Percentiles rank a stretch among this genome's conserved stretches.
phyloP scores from a whole-genome alignment of 1,140 invertebrate species.

The Drosophila chauvacae region DNA sequence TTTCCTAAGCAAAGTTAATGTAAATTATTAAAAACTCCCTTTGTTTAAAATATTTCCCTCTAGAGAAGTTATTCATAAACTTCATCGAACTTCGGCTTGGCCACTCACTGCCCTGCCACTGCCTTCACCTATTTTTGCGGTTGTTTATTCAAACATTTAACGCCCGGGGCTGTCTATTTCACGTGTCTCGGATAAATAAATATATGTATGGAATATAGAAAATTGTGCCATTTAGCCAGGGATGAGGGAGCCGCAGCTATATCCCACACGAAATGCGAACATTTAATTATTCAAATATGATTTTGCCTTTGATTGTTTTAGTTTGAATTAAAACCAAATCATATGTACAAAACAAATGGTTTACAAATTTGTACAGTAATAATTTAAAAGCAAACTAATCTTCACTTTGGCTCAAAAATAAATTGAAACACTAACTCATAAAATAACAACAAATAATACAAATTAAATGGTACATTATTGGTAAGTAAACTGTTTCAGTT shows the following conservation, averaged over 20 bases:
- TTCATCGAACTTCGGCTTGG: neutral
- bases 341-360: neutral
- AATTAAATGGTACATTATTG: too few relatives aligned
- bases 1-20: too few relatives aligned
- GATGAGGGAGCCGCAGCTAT: too few relatives aligned
- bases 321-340: neutral
- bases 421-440: neutral
- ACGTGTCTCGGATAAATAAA: slow-evolving; percentile 13
- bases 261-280: neutral
- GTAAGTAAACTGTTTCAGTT: too few relatives aligned
- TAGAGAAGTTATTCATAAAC: neutral
- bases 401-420: neutral
- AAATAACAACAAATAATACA: neutral
- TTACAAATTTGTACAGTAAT: neutral
- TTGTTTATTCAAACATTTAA: slow-evolving; percentile 26
- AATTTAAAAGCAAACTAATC: neutral
- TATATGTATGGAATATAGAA: slow-evolving; percentile 12
- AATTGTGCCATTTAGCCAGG: slow-evolving; percentile 18
- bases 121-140: slow-evolving; percentile 10
- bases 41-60: too few relatives aligned
- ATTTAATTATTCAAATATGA: slow-evolving; percentile 33
- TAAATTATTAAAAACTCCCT: too few relatives aligned
- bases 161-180: slow-evolving; percentile 17
- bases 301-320: neutral
- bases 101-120: neutral